Evolutionary conservation across 2,113 vertebrate genomes (phyloP).

Genomic region (Potamarius usumacintae): DNA sequence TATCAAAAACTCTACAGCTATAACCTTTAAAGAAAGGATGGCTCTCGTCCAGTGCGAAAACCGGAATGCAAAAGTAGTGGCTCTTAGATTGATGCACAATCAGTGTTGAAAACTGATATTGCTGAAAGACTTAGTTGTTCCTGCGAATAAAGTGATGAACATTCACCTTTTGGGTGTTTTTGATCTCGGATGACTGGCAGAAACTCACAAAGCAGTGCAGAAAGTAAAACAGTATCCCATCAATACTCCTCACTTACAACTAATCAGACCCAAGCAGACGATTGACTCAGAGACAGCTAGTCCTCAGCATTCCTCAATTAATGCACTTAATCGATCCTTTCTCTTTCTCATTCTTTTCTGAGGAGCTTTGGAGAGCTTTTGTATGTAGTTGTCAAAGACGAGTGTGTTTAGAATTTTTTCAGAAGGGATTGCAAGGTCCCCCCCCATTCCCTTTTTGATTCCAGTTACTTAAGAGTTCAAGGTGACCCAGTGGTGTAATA

Average conservation of each 20-base stretch:
- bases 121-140: neutral
- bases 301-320: constrained; percentile 51
- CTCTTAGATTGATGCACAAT: neutral
- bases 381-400: constrained; percentile 10
- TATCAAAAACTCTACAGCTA: neutral
- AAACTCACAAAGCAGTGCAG: neutral
- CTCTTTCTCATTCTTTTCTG: neutral
- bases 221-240: constrained; percentile 20
- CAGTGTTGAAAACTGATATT: neutral
- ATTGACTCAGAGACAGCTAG: constrained; percentile 44
- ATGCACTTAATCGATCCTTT: constrained; percentile 50
- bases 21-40: neutral
- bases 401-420: constrained; percentile 22
- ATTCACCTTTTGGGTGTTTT: constrained; percentile 24
- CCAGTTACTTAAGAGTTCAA: constrained; percentile 21
- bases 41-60: neutral
- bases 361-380: neutral
- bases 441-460: neutral
- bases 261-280: constrained; percentile 51
- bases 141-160: neutral
- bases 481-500: constrained; percentile 36
- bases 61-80: neutral
- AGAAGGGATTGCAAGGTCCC: neutral
- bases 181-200: neutral
- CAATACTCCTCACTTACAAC: constrained; percentile 41